Evolutionary conservation across 2,888 invertebrate genomes (phyloP).

Genomic region (Ashinkailepas kermadecensis): DNA sequence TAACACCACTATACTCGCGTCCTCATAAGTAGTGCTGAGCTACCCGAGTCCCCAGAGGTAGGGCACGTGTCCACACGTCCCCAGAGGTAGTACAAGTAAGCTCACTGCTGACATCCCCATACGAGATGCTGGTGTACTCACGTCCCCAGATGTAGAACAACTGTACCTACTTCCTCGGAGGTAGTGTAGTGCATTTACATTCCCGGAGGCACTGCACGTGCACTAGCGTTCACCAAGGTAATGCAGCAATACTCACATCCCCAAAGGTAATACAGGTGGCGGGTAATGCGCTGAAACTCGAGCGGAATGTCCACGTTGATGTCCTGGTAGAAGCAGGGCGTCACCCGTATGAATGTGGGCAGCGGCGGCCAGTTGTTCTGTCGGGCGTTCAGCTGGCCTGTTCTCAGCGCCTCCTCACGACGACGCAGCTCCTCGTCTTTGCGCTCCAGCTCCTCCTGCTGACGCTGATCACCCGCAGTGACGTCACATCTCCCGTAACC

Average conservation of each 20-base stretch:
- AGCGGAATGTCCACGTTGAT: constrained; percentile 96
- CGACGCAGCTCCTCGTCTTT: constrained; percentile 83
- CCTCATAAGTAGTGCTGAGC: background rate
- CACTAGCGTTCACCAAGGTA: background rate
- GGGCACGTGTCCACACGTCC: constrained; percentile 58
- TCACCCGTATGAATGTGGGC: constrained; percentile 82
- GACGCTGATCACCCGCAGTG: constrained; percentile 50
- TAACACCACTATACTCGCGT: too few species aligned
- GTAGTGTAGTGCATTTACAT: too few species aligned
- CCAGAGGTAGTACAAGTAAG: too few species aligned
- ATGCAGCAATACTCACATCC: constrained; percentile 66
- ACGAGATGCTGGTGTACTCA: too few species aligned
- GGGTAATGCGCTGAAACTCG: constrained; percentile 94
- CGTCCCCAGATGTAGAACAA: too few species aligned
- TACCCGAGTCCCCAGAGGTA: constrained; percentile 95
- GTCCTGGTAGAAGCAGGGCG: constrained; percentile 99
- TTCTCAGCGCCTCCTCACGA: constrained; percentile 75
- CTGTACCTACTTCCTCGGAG: too few species aligned
- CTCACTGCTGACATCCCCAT: too few species aligned
- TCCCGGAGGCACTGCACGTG: too few species aligned
- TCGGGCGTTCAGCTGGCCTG: constrained; percentile 47
- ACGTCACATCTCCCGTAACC: too few species aligned
- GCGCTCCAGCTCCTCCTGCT: constrained; percentile 82
- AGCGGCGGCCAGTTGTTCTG: constrained; percentile 98
- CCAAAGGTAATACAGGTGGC: constrained; percentile 92